Conservation (phyloP, 2,797 vertebrate genomes). For the Tolypeutes matacus region DNA sequence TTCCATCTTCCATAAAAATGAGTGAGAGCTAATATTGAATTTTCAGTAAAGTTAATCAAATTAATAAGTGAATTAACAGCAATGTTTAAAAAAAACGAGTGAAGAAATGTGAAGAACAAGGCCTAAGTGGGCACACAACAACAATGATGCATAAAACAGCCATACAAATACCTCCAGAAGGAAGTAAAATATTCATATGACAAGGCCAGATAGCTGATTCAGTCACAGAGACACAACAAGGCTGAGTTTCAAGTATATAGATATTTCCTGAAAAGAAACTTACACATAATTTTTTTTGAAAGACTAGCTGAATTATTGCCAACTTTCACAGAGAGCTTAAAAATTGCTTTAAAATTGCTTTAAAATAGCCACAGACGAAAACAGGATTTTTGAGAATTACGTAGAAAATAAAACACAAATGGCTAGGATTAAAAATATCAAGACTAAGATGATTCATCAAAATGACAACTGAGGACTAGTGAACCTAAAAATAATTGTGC, state of each 20-base stretch:
- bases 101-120: not conserved
- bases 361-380: slow-evolving; percentile 28
- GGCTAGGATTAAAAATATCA: slow-evolving; percentile 59
- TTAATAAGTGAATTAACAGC: not conserved
- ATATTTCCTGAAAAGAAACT: not conserved
- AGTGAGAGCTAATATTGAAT: not conserved
- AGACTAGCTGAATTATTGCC: not conserved
- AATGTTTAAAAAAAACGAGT: not conserved
- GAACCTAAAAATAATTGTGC: slow-evolving; percentile 43
- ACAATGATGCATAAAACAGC: not conserved
- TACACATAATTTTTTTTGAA: not conserved
- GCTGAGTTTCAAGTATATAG: not conserved
- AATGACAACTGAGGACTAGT: not conserved
- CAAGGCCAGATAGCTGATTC: not conserved
- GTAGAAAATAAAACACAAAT: slow-evolving; percentile 38
- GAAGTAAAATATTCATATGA: not conserved
- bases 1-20: not conserved
- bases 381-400: slow-evolving; percentile 25
- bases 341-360: slow-evolving; percentile 38
- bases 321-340: slow-evolving; percentile 27
- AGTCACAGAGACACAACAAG: not conserved
- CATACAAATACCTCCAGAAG: not conserved
- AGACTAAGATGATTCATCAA: slow-evolving; percentile 42
- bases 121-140: not conserved
- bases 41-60: slow-evolving; percentile 1